Evolutionary conservation across 1,140 invertebrate species (phyloP).

Genomic region (Magallana gigas): DNA sequence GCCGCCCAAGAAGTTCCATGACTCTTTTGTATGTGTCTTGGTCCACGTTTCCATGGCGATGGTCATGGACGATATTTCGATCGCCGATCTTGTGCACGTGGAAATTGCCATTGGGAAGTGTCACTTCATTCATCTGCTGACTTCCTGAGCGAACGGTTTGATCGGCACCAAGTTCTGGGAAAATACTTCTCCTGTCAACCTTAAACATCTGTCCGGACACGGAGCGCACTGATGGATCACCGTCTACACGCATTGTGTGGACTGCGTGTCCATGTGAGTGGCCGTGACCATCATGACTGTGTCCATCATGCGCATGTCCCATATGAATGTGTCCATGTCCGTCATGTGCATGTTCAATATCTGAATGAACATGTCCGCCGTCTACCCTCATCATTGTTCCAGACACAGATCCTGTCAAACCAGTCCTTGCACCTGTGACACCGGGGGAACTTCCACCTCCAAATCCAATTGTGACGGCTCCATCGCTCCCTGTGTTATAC

Average conservation of each 20-base stretch:
- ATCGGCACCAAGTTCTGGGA: not conserved
- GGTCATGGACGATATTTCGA: not conserved
- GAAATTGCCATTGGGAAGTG: not conserved
- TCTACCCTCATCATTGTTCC: not conserved
- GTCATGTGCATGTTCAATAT: too few relatives aligned
- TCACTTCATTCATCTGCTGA: not conserved
- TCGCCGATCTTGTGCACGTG: not conserved
- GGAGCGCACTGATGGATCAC: not conserved
- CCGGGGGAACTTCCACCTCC: not conserved
- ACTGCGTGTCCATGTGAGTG: not conserved
- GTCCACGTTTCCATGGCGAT: not conserved
- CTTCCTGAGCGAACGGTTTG: not conserved
- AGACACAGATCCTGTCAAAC: not conserved
- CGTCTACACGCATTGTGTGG: not conserved
- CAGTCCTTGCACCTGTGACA: not conserved
- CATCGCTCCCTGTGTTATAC: not conserved
- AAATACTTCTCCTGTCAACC: not conserved
- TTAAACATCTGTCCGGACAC: not conserved
- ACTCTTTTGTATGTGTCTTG: not conserved
- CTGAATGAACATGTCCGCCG: not conserved
- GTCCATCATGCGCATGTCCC: too few relatives aligned
- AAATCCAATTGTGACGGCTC: not conserved
- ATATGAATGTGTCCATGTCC: too few relatives aligned
- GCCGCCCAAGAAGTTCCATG: not conserved
- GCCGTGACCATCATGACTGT: not conserved